Base-by-base conservation (phyloP, 1,140 invertebrate species). In the Periplaneta americana region DNA sequence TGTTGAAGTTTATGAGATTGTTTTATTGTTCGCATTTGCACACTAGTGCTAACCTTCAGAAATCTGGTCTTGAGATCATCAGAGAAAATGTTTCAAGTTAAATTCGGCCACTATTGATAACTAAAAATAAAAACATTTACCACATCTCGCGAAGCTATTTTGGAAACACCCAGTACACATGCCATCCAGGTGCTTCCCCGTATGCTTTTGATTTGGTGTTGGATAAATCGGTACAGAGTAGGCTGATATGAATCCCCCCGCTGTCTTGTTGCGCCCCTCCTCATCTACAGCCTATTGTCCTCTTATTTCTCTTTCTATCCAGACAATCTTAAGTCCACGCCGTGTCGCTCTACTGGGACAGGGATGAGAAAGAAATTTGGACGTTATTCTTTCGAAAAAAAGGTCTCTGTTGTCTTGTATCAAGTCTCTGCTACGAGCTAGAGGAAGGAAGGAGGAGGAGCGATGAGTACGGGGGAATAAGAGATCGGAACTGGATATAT, bases 311-410 rank as follows among this genome's bases (percentile, higher is more conserved):
- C 33, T 33, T 77, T 77, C 75, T 77, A 34, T 77, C n/a, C 6
- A 22, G 75, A 77, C 75, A 77, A 77, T 77, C 75, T 77, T 77
- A 34, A 77, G 48, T 28, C 48, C 28, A n/a, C 11, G n/a, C 35
- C 6, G 33, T 36, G 33, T 77, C 75, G 33, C 33, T 77, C 31
- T 36, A 33, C 4, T 5, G 75, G 22, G 34, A 22, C 8, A 17
- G 35, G n/a, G 22, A 34, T 33, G 75, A 76, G 75, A 34, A 33
- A 36, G 35, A 77, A 77, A 77, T 77, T 77, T 77, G 33, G 75
- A 34, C 75, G 75, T 77, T 77, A 77, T 77, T 77, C 75, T 77
- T 77, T 77, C 35, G 35, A 34, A 77, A 77, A n/a, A n/a, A 77
- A 22, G 75, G 75, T 77, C 33, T 33, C 75, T 77, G 22, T 77